These are phyloP conservation scores for Nemotelus nigrinus DNA, from an alignment of 2,888 invertebrate species.

Conservation along the genomic window DNA sequence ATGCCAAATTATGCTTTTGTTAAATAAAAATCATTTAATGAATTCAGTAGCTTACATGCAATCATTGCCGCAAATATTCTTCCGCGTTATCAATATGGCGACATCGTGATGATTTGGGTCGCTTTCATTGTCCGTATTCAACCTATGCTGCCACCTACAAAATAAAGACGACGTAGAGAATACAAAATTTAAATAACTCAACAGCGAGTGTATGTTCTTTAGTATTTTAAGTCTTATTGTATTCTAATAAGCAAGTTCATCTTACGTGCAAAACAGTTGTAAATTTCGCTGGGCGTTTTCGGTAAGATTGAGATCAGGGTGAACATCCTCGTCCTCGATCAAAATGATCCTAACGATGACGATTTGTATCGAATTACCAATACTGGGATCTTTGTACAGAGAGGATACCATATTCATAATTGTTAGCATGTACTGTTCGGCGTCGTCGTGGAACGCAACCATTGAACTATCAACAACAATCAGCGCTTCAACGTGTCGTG, in stretches of 20 bases:
- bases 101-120: slow-evolving; percentile 73
- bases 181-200: slow-evolving; percentile 13
- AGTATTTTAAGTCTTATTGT: background rate
- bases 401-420: slow-evolving; percentile 93
- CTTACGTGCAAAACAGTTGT: slow-evolving; percentile 79
- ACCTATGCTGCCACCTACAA: slow-evolving; percentile 57
- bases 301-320: slow-evolving; percentile 75
- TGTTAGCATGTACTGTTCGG: slow-evolving; percentile 87
- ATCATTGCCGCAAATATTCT: slow-evolving; percentile 72
- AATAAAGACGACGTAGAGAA: background rate
- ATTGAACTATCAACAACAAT: slow-evolving; percentile 89
- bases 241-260: background rate
- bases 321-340: slow-evolving; percentile 71
- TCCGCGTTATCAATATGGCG: slow-evolving; percentile 70
- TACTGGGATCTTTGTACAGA: slow-evolving; percentile 86
- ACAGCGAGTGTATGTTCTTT: slow-evolving; percentile 7
- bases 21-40: background rate
- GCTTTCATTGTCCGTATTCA: slow-evolving; percentile 68
- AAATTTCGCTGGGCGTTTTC: slow-evolving; percentile 86
- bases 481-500: slow-evolving; percentile 84
- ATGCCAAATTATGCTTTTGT: slow-evolving; percentile 53
- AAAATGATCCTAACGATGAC: slow-evolving; percentile 87
- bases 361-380: slow-evolving; percentile 90
- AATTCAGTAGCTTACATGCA: slow-evolving; percentile 59
- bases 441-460: slow-evolving; percentile 86